Base-by-base conservation (phyloP, 1,140 invertebrate genomes). In the Drosophila tani region DNA sequence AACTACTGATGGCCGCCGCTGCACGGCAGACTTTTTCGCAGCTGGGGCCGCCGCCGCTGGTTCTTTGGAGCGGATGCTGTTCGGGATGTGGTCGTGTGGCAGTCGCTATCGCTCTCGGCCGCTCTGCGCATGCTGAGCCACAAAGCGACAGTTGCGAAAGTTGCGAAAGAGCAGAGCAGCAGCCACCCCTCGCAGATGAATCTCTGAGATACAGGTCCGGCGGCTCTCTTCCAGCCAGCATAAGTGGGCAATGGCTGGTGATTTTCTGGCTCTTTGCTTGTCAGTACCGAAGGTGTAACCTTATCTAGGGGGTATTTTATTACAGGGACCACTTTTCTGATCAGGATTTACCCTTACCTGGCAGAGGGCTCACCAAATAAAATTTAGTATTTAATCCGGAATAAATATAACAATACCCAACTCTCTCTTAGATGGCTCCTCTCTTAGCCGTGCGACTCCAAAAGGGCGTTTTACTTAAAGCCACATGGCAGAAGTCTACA, bases 1-100 rank as follows among this genome's bases (percentile, higher is more conserved):
- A 92, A 93, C 92, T 93, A 92, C 91, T 87, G 91, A 73, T 81
- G 85, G 78, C 69, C 41, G 82, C 82, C 49, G 73, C 75, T 82
- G 83, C 83, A 76, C 79, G 79, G 82, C 82, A 87, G 83, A 82
- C 45, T 79, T 87, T 85, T 87, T 86, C 79, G 70, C 78, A 80
- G 70, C 79, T 79, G 85, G 74, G 55, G 84, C 81, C 79, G 85
- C 75, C 50, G 69, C 53, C 24, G 73, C 73, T 67, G 67, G 53
- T 50, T 41, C 45, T 47, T 32, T 57, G 66, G 45, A 75, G 71
- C 64, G 60, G 67, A 59, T 68, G 68, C 59, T 70, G 78, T 53
- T 78, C 57, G 60, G 70, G 66, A 65, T 71, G 82, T 68, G 55
- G 75, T 65, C 69, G 47, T 74, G 76, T 80, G 40, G 63, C 40